These are phyloP conservation scores for Triops longicaudatus DNA, from an alignment of 1,140 invertebrate species.

Conservation along the genomic window DNA sequence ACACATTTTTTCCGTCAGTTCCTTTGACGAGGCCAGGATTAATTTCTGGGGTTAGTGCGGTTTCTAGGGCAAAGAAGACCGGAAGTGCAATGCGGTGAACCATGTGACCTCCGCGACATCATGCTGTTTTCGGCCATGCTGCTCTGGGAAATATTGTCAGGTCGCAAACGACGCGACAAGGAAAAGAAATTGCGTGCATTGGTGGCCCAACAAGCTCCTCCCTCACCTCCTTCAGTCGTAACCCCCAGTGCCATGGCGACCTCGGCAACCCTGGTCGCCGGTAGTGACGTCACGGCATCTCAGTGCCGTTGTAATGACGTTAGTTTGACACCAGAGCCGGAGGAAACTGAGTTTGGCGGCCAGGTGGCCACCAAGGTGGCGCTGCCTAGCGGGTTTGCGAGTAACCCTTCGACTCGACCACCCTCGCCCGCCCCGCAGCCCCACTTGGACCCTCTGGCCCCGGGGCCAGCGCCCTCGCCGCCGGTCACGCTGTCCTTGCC, in stretches of 20 bases:
- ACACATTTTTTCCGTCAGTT: too few relatives aligned
- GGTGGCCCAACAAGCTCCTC: background rate
- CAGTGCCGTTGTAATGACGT: background rate
- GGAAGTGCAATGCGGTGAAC: background rate
- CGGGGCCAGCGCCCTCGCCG: background rate
- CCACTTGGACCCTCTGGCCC: background rate
- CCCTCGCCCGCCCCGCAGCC: background rate
- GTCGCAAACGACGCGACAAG: constrained; percentile 11
- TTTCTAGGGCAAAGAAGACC: too few relatives aligned
- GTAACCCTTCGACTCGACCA: background rate
- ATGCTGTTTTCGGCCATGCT: constrained; percentile 19
- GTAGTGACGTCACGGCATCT: background rate
- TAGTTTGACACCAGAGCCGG: background rate
- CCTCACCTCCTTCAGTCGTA: background rate
- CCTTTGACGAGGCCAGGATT: too few relatives aligned
- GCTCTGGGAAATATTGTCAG: constrained; percentile 25
- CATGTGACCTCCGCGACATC: background rate
- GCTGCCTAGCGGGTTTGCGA: background rate
- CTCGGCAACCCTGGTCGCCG: background rate
- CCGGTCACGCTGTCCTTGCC: background rate
- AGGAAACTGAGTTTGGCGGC: background rate
- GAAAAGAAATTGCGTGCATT: constrained; percentile 15
- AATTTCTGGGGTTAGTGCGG: too few relatives aligned
- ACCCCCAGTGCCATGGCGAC: background rate
- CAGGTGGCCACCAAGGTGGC: background rate